Conservation (phyloP, 2,113 vertebrate species). For the Sarotherodon lohbergeri region DNA sequence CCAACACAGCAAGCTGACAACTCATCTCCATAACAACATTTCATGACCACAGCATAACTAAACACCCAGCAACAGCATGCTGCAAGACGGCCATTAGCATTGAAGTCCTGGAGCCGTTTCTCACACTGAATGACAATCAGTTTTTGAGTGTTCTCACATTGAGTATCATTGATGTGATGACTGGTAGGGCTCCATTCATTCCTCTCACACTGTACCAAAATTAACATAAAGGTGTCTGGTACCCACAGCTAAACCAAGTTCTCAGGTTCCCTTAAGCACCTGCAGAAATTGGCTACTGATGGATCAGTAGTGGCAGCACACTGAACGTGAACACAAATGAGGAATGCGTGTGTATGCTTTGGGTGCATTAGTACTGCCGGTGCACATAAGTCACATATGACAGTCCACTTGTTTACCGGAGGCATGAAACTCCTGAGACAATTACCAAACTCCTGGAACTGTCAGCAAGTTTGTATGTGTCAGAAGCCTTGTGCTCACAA, state of each 20-base stretch:
- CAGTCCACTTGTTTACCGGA: constrained; percentile 12
- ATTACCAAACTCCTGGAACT: constrained; percentile 21
- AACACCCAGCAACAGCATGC: constrained; percentile 9
- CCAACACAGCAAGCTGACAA: constrained; percentile 16
- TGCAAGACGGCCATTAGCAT: constrained; percentile 17
- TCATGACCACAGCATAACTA: constrained; percentile 35
- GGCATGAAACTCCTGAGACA: background rate
- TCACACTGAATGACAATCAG: constrained; percentile 55
- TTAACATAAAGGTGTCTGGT: constrained; percentile 42
- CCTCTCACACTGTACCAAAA: constrained; percentile 11
- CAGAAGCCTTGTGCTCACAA: background rate
- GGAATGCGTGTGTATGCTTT: background rate
- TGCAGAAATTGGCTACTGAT: constrained; percentile 40
- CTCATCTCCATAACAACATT: constrained; percentile 20
- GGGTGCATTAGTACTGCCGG: background rate
- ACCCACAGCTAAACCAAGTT: constrained; percentile 42
- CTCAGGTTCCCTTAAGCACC: constrained; percentile 39
- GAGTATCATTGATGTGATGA: background rate
- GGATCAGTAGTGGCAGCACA: constrained; percentile 51
- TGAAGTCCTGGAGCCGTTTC: constrained; percentile 24
- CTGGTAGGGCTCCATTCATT: background rate
- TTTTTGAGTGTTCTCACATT: constrained; percentile 27
- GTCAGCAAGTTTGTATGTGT: constrained; percentile 17
- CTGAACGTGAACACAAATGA: constrained; percentile 47
- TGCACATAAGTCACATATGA: background rate